These are phyloP conservation scores for Ceratosolen solmsi DNA, from an alignment of 1,140 invertebrate species.

Conservation along the genomic window DNA sequence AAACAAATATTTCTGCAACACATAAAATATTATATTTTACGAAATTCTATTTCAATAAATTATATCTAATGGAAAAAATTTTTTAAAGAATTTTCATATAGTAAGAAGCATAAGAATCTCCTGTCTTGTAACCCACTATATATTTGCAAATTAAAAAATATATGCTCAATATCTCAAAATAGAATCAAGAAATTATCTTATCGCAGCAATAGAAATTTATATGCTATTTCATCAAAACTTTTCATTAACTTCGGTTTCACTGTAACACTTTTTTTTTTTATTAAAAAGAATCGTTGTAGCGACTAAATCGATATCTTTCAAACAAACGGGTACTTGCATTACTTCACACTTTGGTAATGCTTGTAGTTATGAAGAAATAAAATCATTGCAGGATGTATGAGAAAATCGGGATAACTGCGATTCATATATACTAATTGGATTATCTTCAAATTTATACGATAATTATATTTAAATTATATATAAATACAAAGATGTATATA, in stretches of 20 bases:
- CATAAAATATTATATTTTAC: no score
- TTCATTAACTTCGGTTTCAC: not conserved
- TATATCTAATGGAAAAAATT: no score
- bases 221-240: not conserved
- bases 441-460: no score
- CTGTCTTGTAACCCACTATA: not conserved
- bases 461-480: no score
- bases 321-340: no score
- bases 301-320: not conserved
- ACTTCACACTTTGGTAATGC: not conserved
- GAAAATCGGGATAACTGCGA: no score
- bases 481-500: no score
- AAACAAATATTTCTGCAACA: no score
- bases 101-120: not conserved
- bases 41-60: no score
- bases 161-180: not conserved
- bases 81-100: no score
- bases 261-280: not conserved
- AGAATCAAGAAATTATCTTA: not conserved
- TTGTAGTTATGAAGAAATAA: not conserved
- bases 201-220: not conserved
- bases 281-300: not conserved
- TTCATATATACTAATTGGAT: no score
- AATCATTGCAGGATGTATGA: not conserved
- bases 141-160: not conserved